Evolutionary conservation across 2,888 invertebrate species (phyloP).

Genomic region (Ametastegia equiseti): DNA sequence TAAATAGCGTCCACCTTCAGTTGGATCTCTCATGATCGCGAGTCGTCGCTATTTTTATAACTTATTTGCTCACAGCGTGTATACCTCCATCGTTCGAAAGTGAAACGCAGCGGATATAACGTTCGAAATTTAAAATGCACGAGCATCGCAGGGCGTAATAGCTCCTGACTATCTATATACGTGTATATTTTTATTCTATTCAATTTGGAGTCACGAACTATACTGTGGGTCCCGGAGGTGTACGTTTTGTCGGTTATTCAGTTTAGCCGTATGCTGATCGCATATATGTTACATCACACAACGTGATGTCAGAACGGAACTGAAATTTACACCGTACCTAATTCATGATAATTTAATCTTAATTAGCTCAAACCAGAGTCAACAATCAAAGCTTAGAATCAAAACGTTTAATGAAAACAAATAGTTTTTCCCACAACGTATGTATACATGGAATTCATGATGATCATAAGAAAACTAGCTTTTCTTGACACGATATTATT

Average conservation of each 20-base stretch:
- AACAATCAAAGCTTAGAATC: not conserved
- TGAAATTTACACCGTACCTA: not conserved
- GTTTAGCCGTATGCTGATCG: not conserved
- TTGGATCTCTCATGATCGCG: not conserved
- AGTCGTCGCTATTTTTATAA: conserved; percentile 18
- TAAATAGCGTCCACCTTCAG: not conserved
- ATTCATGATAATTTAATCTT: not conserved
- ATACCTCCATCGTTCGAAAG: not conserved
- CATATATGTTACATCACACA: not conserved
- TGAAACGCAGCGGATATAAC: not conserved
- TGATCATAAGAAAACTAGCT: not conserved
- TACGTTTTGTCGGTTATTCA: not conserved
- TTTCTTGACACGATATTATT: not conserved
- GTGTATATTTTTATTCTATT: not conserved
- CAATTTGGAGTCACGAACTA: not conserved
- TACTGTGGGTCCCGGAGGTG: not conserved
- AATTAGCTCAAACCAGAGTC: not conserved
- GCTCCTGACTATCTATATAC: not conserved
- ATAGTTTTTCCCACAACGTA: not conserved
- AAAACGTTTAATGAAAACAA: too few species aligned
- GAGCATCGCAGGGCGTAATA: not conserved
- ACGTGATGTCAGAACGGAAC: not conserved
- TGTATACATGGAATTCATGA: too few species aligned
- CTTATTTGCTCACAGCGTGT: not conserved
- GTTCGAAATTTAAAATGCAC: not conserved